Base-by-base conservation (phyloP, 2,113 vertebrate species). In the Leiothrix lutea region DNA sequence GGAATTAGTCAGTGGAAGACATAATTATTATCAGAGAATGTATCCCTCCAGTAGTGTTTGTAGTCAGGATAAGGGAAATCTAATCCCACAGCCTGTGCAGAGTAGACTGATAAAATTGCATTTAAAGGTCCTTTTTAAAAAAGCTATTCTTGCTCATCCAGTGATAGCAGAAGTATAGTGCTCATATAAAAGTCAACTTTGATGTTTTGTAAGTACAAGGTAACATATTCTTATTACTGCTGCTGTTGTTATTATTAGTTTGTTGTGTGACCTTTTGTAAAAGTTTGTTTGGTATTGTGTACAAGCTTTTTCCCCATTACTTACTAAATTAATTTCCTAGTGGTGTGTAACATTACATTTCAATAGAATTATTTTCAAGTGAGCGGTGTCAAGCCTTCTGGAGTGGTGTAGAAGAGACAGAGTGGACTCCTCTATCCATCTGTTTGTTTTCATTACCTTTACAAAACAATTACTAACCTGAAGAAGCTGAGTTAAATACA, bases 271-370 rank as follows among this genome's bases (percentile, higher is more conserved):
- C 23, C 38, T 79, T 92, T 53, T 86, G 53, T 48, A 65, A 61
- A 93, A 65, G 14, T 82, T 62, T 78, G 11, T 28, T 93, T 66
- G 45, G 4, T 77, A 6, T 67, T 56, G 19, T 51, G 11, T 82
- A 6, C 24, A 31, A 54, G 20, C 25, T 38, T 54, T 83, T 71
- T 45, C 51, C n/a, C 12, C 0, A 0, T 70, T 65, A 14, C 15
- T 74, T 1, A 1, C 62, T 72, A 57, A 66, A 61, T 88, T 21
- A 6, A 10, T 80, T 78, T 92, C 35, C 21, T 56, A 26, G 14
- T 47, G 23, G 13, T 74, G 6, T 62, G 29, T 78, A 47, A 44
- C 73, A 54, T 26, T 72, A 42, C 3, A 1, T 78, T 80, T 69
- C 60, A 67, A 4, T 54, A 47, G 12, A 65, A 50, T 58, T 80